These are phyloP conservation scores for Pelodiscus sinensis DNA, from an alignment of 2,113 vertebrate species.

Conservation along the genomic window DNA sequence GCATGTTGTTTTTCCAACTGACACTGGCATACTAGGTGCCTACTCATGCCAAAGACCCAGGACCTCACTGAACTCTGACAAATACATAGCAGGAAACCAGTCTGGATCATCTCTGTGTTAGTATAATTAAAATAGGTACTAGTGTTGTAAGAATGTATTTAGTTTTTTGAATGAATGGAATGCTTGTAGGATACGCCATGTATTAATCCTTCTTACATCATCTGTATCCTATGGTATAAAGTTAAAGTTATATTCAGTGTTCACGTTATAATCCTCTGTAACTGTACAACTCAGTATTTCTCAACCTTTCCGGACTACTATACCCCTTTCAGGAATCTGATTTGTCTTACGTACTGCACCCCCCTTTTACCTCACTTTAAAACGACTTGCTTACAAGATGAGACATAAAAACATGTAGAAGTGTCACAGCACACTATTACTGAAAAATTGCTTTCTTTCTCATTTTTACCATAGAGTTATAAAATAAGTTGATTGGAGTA, in stretches of 20 bases:
- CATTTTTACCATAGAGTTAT: too few species aligned
- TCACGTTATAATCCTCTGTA: not conserved
- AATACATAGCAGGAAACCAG: not conserved
- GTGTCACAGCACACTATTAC: too few species aligned
- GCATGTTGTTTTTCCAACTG: conserved; percentile 25
- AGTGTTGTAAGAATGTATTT: not conserved
- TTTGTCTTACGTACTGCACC: too few species aligned
- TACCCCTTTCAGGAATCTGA: too few species aligned
- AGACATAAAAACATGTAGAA: too few species aligned
- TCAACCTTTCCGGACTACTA: too few species aligned
- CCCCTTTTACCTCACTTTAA: too few species aligned
- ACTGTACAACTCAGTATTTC: not conserved
- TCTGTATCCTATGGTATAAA: not conserved
- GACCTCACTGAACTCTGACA: not conserved
- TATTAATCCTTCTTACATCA: not conserved
- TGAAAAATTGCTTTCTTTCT: too few species aligned
- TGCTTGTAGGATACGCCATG: not conserved
- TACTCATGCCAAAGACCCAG: not conserved
- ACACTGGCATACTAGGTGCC: not conserved
- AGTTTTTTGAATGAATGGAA: not conserved
- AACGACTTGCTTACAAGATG: too few species aligned
- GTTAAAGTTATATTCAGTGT: not conserved
- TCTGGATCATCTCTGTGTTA: not conserved
- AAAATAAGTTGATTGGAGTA: too few species aligned
- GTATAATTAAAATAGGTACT: not conserved